Evolutionary conservation across 2,113 vertebrate genomes (phyloP).

Genomic region (Pseudois nayaur): DNA sequence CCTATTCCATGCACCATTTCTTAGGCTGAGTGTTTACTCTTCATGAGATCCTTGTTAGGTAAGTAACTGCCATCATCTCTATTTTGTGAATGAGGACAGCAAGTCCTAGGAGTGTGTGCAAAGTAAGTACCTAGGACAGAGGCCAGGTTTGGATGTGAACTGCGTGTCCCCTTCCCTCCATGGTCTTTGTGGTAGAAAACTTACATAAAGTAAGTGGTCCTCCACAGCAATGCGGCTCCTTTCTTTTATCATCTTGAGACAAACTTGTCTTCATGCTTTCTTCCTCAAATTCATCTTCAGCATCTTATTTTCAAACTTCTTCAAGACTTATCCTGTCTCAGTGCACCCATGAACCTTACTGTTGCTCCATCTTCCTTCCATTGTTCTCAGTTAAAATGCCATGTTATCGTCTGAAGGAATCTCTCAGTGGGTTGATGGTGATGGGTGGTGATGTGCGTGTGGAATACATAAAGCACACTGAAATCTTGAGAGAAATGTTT

Average conservation of each 20-base stretch:
- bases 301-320: not conserved
- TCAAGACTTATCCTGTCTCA: not conserved
- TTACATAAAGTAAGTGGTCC: not conserved
- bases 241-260: not conserved
- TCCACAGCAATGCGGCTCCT: fast-evolving
- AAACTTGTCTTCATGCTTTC: not conserved
- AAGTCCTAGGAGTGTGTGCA: not conserved
- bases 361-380: not conserved
- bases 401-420: not conserved
- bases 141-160: not conserved
- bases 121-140: not conserved
- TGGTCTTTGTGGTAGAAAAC: fast-evolving
- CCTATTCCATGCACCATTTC: not conserved
- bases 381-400: not conserved
- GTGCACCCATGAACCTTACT: not conserved
- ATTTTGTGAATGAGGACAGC: too few relatives aligned
- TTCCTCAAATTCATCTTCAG: not conserved
- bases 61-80: not conserved
- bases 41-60: too few relatives aligned
- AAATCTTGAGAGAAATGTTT: not conserved
- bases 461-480: not conserved
- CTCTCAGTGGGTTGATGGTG: not conserved
- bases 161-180: fast-evolving
- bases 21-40: not conserved
- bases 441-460: not conserved